These are phyloP conservation scores for Rhinophrynus dorsalis DNA, from an alignment of 2,797 vertebrate genomes.

Conservation along the genomic window DNA sequence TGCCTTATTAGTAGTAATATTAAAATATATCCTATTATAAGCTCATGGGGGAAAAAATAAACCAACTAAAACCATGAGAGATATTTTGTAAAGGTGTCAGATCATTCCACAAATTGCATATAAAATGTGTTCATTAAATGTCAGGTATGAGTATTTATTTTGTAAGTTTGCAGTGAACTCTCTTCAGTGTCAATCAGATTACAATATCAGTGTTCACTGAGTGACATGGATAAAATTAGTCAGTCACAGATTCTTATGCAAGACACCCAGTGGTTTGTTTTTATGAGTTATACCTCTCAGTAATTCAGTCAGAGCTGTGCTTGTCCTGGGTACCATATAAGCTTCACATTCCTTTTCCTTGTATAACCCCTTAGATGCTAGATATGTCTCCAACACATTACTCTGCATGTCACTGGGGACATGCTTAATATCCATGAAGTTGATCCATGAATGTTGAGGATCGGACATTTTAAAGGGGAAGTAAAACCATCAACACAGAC, in stretches of 20 bases:
- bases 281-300: no score
- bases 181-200: slow-evolving; percentile 21
- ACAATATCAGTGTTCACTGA: slow-evolving; percentile 9
- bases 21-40: no score
- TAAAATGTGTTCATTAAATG: background rate
- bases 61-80: slow-evolving; percentile 17
- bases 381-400: no score
- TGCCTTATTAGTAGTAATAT: no score
- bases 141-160: slow-evolving; percentile 14
- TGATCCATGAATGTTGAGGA: no score
- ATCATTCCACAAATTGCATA: background rate
- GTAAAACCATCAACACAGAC: no score
- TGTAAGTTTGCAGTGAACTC: background rate
- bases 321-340: no score
- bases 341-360: no score
- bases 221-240: slow-evolving; percentile 23
- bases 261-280: slow-evolving; percentile 8
- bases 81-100: slow-evolving; percentile 21
- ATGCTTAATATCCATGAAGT: no score
- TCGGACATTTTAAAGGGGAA: no score
- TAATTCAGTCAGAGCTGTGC: background rate
- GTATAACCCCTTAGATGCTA: no score
- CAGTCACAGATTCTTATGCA: background rate
- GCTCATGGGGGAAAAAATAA: slow-evolving; percentile 9
- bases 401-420: no score